These are phyloP conservation scores for Cricetomys ansorgei DNA, from an alignment of 2,113 vertebrate species.

Conservation along the genomic window DNA sequence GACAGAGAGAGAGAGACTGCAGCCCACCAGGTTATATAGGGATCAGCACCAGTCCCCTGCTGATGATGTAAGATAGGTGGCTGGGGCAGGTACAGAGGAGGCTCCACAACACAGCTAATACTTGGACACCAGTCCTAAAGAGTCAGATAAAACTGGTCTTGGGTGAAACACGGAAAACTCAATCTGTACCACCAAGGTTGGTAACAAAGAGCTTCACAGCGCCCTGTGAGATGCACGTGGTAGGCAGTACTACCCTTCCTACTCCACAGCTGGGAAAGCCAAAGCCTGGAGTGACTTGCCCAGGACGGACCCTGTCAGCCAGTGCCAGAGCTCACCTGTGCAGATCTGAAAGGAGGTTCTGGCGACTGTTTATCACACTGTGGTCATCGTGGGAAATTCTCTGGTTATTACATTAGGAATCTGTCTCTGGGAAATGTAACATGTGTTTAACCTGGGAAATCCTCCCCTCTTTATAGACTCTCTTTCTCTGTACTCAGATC, in stretches of 20 bases:
- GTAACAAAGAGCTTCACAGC: neutral
- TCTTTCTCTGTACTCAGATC: neutral
- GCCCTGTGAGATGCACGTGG: neutral
- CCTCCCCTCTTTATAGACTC: neutral
- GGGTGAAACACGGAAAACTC: too few relatives aligned
- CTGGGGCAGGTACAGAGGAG: too few relatives aligned
- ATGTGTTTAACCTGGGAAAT: neutral
- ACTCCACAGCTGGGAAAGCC: neutral
- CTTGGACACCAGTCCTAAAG: neutral
- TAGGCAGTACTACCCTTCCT: rapidly evolving
- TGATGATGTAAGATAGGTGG: too few relatives aligned
- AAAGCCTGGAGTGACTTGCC: neutral
- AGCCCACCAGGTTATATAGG: too few relatives aligned
- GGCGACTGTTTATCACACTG: neutral
- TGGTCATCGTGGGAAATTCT: conserved; percentile 10
- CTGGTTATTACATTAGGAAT: conserved; percentile 17
- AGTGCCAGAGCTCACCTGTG: neutral
- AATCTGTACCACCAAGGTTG: neutral
- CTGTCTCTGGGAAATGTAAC: conserved; percentile 25
- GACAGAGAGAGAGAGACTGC: too few relatives aligned
- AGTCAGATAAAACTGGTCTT: neutral
- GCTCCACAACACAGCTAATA: too few relatives aligned
- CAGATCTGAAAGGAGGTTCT: neutral
- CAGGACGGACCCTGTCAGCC: rapidly evolving
- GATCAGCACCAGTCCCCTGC: too few relatives aligned